These are phyloP conservation scores for Hippocampus guttulatus DNA, from an alignment of 2,113 vertebrate species.

Conservation along the genomic window DNA sequence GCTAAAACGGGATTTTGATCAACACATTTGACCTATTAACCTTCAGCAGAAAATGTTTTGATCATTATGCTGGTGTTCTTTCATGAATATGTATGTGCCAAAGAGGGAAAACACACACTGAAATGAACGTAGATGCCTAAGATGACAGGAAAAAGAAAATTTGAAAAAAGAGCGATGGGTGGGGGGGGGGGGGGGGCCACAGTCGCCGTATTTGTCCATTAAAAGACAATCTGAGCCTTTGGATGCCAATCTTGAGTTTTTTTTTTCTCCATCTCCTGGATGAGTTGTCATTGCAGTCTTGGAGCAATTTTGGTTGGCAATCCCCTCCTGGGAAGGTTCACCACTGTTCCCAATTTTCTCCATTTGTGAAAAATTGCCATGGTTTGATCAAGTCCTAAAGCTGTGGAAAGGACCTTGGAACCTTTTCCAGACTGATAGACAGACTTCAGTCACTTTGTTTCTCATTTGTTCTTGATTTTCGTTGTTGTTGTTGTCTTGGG, in stretches of 20 bases:
- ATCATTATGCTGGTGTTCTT: conserved; percentile 39
- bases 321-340: background rate
- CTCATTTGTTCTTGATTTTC: background rate
- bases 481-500: no score
- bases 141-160: no score
- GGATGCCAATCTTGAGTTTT: background rate
- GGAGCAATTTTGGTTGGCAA: background rate
- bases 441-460: background rate
- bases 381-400: background rate
- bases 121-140: conserved; percentile 8
- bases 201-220: background rate
- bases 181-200: background rate
- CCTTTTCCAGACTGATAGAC: background rate
- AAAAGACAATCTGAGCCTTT: background rate
- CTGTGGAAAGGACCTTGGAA: background rate
- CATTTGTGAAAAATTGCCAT: background rate
- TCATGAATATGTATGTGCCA: conserved; percentile 51
- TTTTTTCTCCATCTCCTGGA: background rate
- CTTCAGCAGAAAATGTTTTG: conserved; percentile 59
- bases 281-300: background rate
- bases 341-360: background rate
- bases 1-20: conserved; percentile 64
- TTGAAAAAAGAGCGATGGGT: background rate
- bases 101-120: conserved; percentile 13
- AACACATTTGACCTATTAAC: conserved; percentile 68